Percentiles rank a stretch among this genome's conserved stretches.
Conservation (phyloP, 1,140 invertebrate species). For the Dinothrombium tinctorium region DNA sequence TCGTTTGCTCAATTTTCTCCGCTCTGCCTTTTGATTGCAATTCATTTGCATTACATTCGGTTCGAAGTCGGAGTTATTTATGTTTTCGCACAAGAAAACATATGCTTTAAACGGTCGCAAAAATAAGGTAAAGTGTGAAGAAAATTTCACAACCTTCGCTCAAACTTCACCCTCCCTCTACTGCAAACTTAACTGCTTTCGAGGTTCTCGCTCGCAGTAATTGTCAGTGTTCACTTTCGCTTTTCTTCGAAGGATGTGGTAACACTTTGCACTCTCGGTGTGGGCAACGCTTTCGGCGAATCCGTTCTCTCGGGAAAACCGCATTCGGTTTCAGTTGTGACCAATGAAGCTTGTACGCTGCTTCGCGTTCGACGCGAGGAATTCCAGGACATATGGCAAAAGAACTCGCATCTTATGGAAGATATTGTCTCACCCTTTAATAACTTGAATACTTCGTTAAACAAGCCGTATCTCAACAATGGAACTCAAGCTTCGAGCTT, state of each 20-base stretch:
- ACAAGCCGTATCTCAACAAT: neutral
- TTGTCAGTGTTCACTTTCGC: neutral
- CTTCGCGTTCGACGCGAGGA: conserved; percentile 45
- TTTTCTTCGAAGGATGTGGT: conserved; percentile 28
- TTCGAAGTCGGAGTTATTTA: too few relatives aligned
- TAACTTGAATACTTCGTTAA: neutral
- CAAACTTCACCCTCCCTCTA: too few relatives aligned
- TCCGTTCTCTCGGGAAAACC: conserved; percentile 43
- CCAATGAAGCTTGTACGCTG: conserved; percentile 43
- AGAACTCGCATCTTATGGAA: conserved; percentile 16
- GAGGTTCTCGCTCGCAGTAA: too few relatives aligned
- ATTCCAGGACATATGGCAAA: conserved; percentile 36
- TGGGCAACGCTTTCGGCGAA: conserved; percentile 52
- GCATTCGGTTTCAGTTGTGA: conserved; percentile 42
- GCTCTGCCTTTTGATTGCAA: too few relatives aligned
- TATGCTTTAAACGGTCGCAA: too few relatives aligned
- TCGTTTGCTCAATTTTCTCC: too few relatives aligned
- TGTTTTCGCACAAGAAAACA: too few relatives aligned
- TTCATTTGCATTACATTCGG: too few relatives aligned
- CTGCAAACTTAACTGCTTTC: too few relatives aligned
- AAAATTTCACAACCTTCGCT: too few relatives aligned
- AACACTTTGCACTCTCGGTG: conserved; percentile 38
- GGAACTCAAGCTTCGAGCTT: neutral
- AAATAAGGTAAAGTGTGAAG: too few relatives aligned
- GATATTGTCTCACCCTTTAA: conserved; percentile 16